Evolutionary conservation across 1,140 invertebrate species (phyloP), one percentile per base, ranked within the genome.

Genomic region (Onthophagus taurus): DNA sequence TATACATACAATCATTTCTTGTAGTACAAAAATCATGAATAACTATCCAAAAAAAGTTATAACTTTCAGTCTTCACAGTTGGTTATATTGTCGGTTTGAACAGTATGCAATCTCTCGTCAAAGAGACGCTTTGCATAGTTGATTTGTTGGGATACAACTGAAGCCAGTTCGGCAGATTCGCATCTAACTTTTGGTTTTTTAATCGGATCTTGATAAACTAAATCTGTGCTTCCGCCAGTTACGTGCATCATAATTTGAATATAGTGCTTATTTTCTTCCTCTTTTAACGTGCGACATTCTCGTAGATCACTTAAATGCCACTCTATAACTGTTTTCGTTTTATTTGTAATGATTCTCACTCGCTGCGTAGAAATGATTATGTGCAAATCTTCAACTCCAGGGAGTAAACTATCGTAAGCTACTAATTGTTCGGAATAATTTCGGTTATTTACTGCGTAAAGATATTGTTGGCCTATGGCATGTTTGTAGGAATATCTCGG

Each of bases 121-220:
- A 83, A 85, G 55, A 92, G 76, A 57, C 80, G 81, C 62, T 87
- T 88, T 26, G 89, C 89, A 66, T 89, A 89, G 57, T 88, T 89
- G 50, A 77, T 74, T 63, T 72, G 69, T 48, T 68, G 63, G 49
- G 76, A 71, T 55, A 90, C 85, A 71, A 79, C 80, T 54, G 77
- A 73, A n/a, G 89, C 85, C 39, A 89, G 73, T 47, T 80, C 76
- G 43, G 77, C 76, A 45, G 74, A 81, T 59, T 90, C 84, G 68
- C 89, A 92, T 45, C 86, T 74, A 18, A 94, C 83, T 61, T 84
- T 77, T 7, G 89, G 88, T 47, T 81, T 72, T 53, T 77, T 78
- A 42, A 78, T 63, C 31, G 65, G 61, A 54, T 72, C 77, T 49
- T 66, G 61, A 37, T 66, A 66, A 21, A 52, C 60, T 17, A 68